These are phyloP conservation scores for Lottia scabra DNA, from an alignment of 2,888 invertebrate species.

Conservation along the genomic window DNA sequence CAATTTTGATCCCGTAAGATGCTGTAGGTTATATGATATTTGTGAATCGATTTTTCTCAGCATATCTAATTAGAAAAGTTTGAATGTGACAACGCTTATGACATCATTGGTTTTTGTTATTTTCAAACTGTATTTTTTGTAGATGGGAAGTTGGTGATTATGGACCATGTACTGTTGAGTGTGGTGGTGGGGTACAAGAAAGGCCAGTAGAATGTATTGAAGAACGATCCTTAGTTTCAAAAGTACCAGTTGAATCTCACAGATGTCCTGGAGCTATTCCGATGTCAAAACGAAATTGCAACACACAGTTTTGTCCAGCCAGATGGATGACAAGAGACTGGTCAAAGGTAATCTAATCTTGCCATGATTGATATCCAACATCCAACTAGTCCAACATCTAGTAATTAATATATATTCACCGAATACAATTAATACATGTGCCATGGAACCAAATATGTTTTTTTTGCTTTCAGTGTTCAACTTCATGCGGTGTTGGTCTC, in stretches of 20 bases:
- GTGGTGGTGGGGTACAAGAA: slow-evolving; percentile 86
- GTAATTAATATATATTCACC: too few relatives aligned
- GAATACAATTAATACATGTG: not conserved
- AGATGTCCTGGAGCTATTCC: slow-evolving; percentile 94
- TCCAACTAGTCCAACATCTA: too few relatives aligned
- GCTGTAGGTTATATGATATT: too few relatives aligned
- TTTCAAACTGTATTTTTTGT: not conserved
- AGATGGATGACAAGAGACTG: slow-evolving; percentile 89
- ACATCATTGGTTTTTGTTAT: too few relatives aligned
- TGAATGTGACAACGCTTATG: too few relatives aligned
- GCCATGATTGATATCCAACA: not conserved
- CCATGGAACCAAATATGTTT: too few relatives aligned
- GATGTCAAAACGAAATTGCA: slow-evolving; percentile 85
- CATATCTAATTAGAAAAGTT: too few relatives aligned
- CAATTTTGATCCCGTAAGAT: too few relatives aligned
- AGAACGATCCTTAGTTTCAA: slow-evolving; percentile 67
- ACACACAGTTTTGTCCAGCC: slow-evolving; percentile 91
- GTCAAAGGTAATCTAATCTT: slow-evolving; percentile 83
- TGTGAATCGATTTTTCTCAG: too few relatives aligned
- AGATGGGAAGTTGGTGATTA: slow-evolving; percentile 92
- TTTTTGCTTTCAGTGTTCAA: slow-evolving; percentile 80
- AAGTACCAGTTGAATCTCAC: slow-evolving; percentile 72
- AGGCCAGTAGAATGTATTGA: slow-evolving; percentile 87
- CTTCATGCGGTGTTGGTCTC: slow-evolving; percentile 86
- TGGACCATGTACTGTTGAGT: slow-evolving; percentile 86